A percentile compares a stretch with the other conserved stretches of the same genome.
These are phyloP conservation scores for Crematogaster levior DNA, from an alignment of 2,888 invertebrate species.

Conservation along the genomic window DNA sequence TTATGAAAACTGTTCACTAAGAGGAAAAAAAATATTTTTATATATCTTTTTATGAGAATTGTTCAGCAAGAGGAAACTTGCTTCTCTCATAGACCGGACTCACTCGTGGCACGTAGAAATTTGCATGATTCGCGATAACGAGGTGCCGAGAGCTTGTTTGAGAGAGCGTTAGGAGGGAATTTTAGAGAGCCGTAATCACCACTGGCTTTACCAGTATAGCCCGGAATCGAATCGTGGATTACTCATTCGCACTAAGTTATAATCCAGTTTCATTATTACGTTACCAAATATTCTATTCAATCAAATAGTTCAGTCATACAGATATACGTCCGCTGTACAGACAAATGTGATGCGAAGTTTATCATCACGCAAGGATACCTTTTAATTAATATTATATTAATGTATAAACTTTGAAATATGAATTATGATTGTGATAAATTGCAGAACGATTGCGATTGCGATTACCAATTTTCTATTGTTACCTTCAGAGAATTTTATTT, in stretches of 20 bases:
- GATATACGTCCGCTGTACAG: not conserved
- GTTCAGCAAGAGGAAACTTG: not conserved
- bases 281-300: constrained; percentile 35
- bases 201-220: constrained; percentile 45
- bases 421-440: not conserved
- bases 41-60: not conserved
- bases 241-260: constrained; percentile 42
- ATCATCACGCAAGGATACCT: not conserved
- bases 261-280: constrained; percentile 52
- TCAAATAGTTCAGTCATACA: constrained; percentile 7
- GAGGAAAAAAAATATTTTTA: not conserved
- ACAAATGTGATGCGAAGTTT: not conserved
- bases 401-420: constrained; percentile 1
- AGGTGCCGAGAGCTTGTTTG: constrained; percentile 50
- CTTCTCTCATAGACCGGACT: not conserved
- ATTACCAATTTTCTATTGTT: not conserved
- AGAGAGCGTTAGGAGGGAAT: constrained; percentile 43
- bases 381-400: constrained; percentile 10
- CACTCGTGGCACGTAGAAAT: constrained; percentile 56
- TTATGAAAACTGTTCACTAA: not conserved
- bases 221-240: constrained; percentile 50
- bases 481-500: not conserved
- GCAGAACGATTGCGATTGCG: not conserved
- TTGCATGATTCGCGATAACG: constrained; percentile 68
- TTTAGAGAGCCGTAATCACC: constrained; percentile 58